Conservation (phyloP, 2,797 vertebrate species). For the Sebastes dallii region DNA sequence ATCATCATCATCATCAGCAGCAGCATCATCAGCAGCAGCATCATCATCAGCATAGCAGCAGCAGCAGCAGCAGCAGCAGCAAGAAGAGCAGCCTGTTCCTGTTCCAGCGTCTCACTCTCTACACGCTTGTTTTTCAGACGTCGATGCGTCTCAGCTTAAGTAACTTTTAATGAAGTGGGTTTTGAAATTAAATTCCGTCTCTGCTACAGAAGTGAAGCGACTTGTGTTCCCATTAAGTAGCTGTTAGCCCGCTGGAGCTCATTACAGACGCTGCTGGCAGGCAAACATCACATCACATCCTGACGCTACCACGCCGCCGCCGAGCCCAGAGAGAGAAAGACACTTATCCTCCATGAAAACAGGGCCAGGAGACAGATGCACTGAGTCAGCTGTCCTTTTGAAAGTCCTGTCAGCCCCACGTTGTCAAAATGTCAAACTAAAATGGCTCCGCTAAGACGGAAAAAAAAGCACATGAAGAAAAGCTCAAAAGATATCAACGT, state of each 20-base stretch:
- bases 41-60: not conserved
- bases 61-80: too few relatives aligned
- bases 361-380: not conserved
- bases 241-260: slow-evolving; percentile 36
- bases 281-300: too few relatives aligned
- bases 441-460: not conserved
- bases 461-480: not conserved
- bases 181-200: slow-evolving; percentile 11
- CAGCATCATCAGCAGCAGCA: not conserved
- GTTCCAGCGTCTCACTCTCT: not conserved
- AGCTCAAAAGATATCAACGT: not conserved
- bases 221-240: slow-evolving; percentile 44
- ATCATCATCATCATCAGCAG: not conserved
- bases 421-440: slow-evolving; percentile 9
- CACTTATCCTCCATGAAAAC: not conserved
- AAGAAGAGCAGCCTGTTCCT: too few relatives aligned
- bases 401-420: not conserved
- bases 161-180: slow-evolving; percentile 44
- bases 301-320: too few relatives aligned
- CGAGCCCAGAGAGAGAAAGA: too few relatives aligned
- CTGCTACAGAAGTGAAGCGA: not conserved
- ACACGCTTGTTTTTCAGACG: not conserved
- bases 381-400: slow-evolving; percentile 23
- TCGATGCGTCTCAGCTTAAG: slow-evolving; percentile 18
- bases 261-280: slow-evolving; percentile 17